Conservation (phyloP, 2,113 vertebrate genomes). For the Onychorhynchus coronatus region DNA sequence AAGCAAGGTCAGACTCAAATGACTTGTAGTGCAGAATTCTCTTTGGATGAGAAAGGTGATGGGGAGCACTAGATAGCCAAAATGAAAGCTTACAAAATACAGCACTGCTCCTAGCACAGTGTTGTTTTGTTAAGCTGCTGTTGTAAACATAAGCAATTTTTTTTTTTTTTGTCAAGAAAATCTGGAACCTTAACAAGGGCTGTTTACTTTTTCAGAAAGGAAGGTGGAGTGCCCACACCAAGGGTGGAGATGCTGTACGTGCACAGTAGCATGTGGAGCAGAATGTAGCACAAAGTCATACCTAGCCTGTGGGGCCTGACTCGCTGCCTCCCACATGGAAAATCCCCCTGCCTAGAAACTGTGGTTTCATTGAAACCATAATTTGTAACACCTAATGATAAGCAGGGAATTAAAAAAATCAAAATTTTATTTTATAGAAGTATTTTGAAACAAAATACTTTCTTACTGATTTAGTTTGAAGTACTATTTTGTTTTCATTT, state of each 20-base stretch:
- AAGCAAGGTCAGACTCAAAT: not conserved
- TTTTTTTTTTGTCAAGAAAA: not conserved
- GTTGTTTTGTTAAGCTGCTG: not conserved
- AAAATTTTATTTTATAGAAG: not conserved
- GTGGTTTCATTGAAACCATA: not conserved
- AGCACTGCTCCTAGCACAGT: not conserved
- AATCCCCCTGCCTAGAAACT: not conserved
- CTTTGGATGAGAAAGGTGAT: not conserved
- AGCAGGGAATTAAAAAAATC: not conserved
- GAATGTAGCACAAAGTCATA: not conserved
- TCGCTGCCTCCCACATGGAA: not conserved
- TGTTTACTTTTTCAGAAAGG: not conserved
- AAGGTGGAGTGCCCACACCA: not conserved
- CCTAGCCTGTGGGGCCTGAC: not conserved
- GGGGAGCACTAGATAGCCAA: not conserved
- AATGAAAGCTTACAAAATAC: not conserved
- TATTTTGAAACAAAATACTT: not conserved
- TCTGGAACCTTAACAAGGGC: not conserved
- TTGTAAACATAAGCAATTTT: not conserved
- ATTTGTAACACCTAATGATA: not conserved
- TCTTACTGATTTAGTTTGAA: not conserved
- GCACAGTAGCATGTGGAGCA: not conserved
- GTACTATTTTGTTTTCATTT: not conserved
- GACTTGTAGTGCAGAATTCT: not conserved
- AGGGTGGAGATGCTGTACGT: not conserved